phyloP scores from a whole-genome alignment of 2,113 vertebrate genomes.

The Anas platyrhynchos region DNA sequence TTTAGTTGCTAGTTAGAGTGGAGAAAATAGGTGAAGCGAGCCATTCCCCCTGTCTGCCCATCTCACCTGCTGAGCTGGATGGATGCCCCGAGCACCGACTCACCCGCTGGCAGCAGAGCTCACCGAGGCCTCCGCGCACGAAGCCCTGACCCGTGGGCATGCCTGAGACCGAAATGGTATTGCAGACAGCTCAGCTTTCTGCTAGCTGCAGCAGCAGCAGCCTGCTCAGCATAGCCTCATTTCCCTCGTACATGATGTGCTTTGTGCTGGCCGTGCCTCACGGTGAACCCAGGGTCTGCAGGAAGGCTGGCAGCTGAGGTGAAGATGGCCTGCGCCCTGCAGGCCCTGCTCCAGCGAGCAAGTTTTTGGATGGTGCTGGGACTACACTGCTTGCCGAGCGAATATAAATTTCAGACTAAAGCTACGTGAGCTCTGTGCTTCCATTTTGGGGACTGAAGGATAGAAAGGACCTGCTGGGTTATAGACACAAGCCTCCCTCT shows the following conservation, averaged over 20 bases:
- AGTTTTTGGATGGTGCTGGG: neutral
- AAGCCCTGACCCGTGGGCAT: neutral
- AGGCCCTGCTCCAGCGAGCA: neutral
- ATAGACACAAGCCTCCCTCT: neutral
- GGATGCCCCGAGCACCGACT: neutral
- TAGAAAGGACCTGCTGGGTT: neutral
- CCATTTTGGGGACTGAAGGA: neutral
- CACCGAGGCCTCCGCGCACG: neutral
- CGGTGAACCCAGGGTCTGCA: neutral
- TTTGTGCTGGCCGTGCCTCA: neutral
- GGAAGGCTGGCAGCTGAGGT: fast-evolving
- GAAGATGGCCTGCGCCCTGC: fast-evolving
- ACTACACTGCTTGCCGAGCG: neutral
- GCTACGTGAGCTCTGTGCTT: neutral
- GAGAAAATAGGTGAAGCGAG: neutral
- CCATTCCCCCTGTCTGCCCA: neutral
- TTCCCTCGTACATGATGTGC: neutral
- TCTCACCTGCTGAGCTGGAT: neutral
- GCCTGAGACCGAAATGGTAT: neutral
- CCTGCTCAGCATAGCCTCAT: neutral
- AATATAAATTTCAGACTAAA: neutral
- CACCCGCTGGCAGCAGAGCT: neutral
- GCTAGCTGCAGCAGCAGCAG: neutral
- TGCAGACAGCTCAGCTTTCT: neutral
- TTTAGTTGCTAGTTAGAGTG: neutral